Conservation (phyloP, 2,797 vertebrate species). For the Synanceia verrucosa region DNA sequence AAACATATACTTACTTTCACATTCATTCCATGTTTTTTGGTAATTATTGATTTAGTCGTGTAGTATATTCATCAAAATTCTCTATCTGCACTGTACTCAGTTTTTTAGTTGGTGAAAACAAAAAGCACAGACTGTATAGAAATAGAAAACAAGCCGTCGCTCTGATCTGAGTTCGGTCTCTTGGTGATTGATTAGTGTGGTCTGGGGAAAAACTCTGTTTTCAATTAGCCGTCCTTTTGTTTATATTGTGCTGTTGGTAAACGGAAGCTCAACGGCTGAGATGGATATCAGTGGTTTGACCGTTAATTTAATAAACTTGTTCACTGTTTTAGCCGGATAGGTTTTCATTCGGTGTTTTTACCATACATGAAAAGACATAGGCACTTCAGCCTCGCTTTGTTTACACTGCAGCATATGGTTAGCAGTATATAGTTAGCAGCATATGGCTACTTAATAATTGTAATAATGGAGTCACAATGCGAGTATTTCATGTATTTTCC, state of each 20-base stretch:
- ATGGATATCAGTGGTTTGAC: neutral
- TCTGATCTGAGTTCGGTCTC: neutral
- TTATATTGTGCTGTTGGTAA: neutral
- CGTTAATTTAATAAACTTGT: neutral
- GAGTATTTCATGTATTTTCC: constrained; percentile 92
- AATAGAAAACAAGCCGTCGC: no score
- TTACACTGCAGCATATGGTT: neutral
- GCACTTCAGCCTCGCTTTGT: neutral
- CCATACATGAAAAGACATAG: neutral
- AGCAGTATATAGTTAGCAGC: neutral
- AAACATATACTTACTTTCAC: no score
- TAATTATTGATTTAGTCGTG: neutral
- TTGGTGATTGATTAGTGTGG: constrained; percentile 19
- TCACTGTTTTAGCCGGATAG: neutral
- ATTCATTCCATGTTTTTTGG: neutral
- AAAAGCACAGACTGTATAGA: no score
- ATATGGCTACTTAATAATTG: neutral
- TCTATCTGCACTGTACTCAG: neutral
- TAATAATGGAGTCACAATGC: constrained; percentile 88
- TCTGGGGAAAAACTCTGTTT: neutral
- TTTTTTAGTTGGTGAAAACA: neutral
- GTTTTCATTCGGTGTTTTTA: neutral
- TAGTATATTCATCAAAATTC: neutral
- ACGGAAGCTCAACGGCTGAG: neutral
- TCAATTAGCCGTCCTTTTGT: constrained; percentile 18